Evolutionary conservation across 2,888 invertebrate species (phyloP).

Genomic region (Pandemis heparana): DNA sequence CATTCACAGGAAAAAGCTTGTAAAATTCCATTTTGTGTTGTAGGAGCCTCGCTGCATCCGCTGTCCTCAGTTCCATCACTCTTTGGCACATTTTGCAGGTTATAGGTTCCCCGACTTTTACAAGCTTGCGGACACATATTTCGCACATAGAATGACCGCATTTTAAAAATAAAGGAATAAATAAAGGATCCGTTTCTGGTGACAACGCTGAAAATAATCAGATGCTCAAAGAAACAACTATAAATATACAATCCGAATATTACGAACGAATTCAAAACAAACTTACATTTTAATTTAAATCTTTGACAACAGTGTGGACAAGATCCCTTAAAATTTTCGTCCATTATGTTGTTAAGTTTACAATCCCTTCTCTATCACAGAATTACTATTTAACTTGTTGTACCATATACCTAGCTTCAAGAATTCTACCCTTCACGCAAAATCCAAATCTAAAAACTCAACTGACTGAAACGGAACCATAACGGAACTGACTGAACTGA

Average conservation of each 20-base stretch:
- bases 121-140: constrained; percentile 25
- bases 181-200: constrained; percentile 2
- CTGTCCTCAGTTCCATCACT: constrained; percentile 17
- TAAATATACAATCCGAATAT: neutral
- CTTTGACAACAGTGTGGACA: constrained; percentile 34
- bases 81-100: constrained; percentile 25
- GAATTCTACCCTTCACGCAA: neutral
- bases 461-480: too few species aligned
- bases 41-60: constrained; percentile 13
- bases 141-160: constrained; percentile 37
- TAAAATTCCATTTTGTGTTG: constrained; percentile 17
- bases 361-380: neutral
- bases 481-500: too few species aligned
- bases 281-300: constrained; percentile 35
- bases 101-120: constrained; percentile 19
- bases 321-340: constrained; percentile 22
- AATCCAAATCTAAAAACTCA: neutral
- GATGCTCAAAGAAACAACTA: neutral
- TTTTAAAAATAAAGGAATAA: constrained; percentile 36
- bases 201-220: constrained; percentile 17
- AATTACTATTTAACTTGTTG: neutral
- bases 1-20: constrained; percentile 32
- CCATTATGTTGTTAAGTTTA: constrained; percentile 13
- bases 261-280: neutral
- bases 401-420: neutral